Evolutionary conservation across 2,888 invertebrate genomes (phyloP).

Genomic region (Rotaria socialis): DNA sequence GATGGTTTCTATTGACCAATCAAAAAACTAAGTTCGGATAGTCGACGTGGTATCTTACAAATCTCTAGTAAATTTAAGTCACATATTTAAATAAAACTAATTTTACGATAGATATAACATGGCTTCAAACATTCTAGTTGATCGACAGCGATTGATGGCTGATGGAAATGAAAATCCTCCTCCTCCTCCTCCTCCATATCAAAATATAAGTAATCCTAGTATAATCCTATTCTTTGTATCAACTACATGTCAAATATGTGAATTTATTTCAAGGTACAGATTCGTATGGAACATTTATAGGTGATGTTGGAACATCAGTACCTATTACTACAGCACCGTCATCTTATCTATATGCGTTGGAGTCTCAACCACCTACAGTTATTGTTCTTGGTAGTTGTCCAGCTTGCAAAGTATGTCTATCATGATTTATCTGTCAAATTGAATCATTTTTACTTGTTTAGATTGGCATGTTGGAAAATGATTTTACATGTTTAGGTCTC

Average conservation of each 20-base stretch:
- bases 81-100: neutral
- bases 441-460: slow-evolving; percentile 42
- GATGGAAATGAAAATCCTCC: neutral
- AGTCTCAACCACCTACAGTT: slow-evolving; percentile 59
- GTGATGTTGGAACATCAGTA: neutral
- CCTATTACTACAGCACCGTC: neutral
- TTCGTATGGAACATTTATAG: neutral
- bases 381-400: slow-evolving; percentile 81
- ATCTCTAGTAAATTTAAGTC: neutral
- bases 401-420: slow-evolving; percentile 70
- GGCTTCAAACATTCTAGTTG: neutral
- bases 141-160: neutral
- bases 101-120: neutral
- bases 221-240: neutral
- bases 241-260: neutral
- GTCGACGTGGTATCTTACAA: slow-evolving; percentile 1
- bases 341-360: neutral
- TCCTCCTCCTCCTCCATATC: neutral
- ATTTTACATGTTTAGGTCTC: slow-evolving; percentile 77
- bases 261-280: neutral
- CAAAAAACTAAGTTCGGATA: neutral
- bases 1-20: neutral
- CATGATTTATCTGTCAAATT: neutral
- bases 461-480: slow-evolving; percentile 74
- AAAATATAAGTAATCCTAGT: neutral